phyloP scores from a whole-genome alignment of 2,113 vertebrate species.

The Alethe diademata region DNA sequence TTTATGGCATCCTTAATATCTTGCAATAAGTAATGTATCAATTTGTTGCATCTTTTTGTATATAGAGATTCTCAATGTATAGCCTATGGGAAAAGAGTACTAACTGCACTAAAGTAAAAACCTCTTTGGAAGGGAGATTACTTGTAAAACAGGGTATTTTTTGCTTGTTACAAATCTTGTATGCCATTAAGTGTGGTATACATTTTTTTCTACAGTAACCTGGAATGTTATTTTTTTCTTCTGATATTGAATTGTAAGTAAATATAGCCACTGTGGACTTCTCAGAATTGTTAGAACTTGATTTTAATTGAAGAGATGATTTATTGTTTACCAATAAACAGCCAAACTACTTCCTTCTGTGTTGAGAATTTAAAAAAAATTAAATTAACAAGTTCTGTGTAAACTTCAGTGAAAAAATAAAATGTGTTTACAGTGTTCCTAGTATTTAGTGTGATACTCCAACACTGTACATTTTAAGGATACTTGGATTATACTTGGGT shows the following conservation, averaged over 20 bases:
- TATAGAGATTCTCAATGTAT: conserved; percentile 45
- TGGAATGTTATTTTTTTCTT: conserved; percentile 25
- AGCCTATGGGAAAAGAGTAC: neutral
- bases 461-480: neutral
- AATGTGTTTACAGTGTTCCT: conserved; percentile 15
- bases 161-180: conserved; percentile 42
- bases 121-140: conserved; percentile 11
- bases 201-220: conserved; percentile 41
- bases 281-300: conserved; percentile 6
- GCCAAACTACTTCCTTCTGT: conserved; percentile 13
- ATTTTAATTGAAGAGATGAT: conserved; percentile 27
- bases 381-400: conserved; percentile 43
- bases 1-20: conserved; percentile 59
- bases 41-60: conserved; percentile 66
- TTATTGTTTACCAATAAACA: conserved; percentile 62
- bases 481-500: neutral
- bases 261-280: conserved; percentile 12
- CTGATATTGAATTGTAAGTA: conserved; percentile 17
- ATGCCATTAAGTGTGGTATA: conserved; percentile 17
- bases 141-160: conserved; percentile 52
- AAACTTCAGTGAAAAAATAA: conserved; percentile 35
- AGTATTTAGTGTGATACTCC: neutral
- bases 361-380: conserved; percentile 30
- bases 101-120: conserved; percentile 13
- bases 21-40: conserved; percentile 63